These are phyloP conservation scores for Sesia bembeciformis DNA, from an alignment of 2,888 invertebrate genomes.

Conservation along the genomic window DNA sequence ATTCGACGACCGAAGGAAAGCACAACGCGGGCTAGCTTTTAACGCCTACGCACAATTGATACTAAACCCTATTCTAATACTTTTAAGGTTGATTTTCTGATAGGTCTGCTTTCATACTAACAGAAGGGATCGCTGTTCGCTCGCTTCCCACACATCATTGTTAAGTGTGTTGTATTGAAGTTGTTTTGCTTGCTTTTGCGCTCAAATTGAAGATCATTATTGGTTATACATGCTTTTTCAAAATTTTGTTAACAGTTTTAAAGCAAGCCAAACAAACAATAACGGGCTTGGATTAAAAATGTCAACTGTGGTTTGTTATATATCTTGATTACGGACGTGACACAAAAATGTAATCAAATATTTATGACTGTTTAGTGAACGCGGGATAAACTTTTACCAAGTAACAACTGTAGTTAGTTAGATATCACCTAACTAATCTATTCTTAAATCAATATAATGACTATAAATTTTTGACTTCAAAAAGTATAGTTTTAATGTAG, in stretches of 20 bases:
- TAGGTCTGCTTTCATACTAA: conserved; percentile 63
- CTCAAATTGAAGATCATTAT: conserved; percentile 13
- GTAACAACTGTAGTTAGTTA: too few relatives aligned
- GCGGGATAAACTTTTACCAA: too few relatives aligned
- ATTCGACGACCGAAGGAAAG: conserved; percentile 22
- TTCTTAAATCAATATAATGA: too few relatives aligned
- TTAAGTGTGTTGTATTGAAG: conserved; percentile 53
- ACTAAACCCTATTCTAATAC: conserved; percentile 29
- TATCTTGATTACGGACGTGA: too few relatives aligned
- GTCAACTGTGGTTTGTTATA: background rate
- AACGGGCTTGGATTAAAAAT: background rate
- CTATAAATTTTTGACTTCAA: too few relatives aligned
- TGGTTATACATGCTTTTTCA: background rate
- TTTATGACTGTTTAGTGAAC: too few relatives aligned
- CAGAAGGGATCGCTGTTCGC: conserved; percentile 14
- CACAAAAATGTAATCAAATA: too few relatives aligned
- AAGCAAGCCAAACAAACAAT: conserved; percentile 14
- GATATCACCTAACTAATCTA: too few relatives aligned
- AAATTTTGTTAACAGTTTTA: background rate
- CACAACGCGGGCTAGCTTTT: conserved; percentile 40
- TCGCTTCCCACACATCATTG: conserved; percentile 67
- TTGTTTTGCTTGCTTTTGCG: conserved; percentile 71
- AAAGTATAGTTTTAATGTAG: too few relatives aligned
- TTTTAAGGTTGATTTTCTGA: conserved; percentile 41
- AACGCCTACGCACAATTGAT: conserved; percentile 37